Conservation (phyloP, 2,113 vertebrate genomes). For the Coptodon bakossiorum region DNA sequence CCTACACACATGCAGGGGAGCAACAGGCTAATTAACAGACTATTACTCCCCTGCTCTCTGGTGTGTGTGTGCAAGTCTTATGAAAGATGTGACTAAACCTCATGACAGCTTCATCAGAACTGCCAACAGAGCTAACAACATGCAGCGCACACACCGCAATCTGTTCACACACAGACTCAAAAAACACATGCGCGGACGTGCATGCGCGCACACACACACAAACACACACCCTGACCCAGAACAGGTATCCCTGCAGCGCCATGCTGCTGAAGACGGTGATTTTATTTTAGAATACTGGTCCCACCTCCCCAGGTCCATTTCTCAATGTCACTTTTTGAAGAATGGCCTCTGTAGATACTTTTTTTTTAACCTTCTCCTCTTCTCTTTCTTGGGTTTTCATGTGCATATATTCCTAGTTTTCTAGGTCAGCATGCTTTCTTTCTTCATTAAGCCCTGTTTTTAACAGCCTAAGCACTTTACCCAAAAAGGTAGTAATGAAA, state of each 20-base stretch:
- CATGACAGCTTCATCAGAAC: conserved; percentile 12
- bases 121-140: conserved; percentile 3
- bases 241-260: background rate
- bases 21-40: conserved; percentile 56
- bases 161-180: background rate
- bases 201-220: background rate
- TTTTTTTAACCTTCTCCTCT: background rate
- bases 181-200: background rate
- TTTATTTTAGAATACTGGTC: conserved; percentile 2
- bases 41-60: conserved; percentile 39
- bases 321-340: conserved; percentile 18
- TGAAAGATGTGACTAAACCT: conserved; percentile 48
- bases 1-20: conserved; percentile 39
- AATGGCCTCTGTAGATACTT: background rate
- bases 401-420: background rate
- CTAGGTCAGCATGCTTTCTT: background rate
- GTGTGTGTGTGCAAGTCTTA: background rate
- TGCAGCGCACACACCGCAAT: background rate
- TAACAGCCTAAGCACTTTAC: background rate
- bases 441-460: background rate
- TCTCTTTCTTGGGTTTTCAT: background rate
- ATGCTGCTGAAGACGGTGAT: background rate
- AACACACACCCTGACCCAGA: background rate
- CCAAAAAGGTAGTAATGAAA: background rate
- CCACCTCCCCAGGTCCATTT: background rate